Evolutionary conservation across 2,888 invertebrate species (phyloP).

Genomic region (Carabus problematicus): DNA sequence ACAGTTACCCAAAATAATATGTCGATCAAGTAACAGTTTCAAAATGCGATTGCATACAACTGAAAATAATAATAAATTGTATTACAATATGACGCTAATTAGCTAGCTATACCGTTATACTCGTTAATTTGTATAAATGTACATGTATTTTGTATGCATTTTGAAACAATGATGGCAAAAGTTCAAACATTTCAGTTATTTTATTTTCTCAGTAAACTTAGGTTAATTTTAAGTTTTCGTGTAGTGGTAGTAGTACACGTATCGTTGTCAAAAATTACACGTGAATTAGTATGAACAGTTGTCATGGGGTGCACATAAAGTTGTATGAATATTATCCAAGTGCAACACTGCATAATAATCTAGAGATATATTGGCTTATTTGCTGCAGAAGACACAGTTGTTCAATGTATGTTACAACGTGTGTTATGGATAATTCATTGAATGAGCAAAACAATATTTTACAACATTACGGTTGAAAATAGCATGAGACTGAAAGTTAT

Average conservation of each 20-base stretch:
- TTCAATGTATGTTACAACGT: conserved; percentile 2
- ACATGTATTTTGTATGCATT: no score
- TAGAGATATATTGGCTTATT: conserved; percentile 22
- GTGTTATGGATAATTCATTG: no score
- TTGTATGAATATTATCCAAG: conserved; percentile 17
- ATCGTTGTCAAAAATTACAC: conserved; percentile 31
- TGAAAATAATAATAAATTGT: no score
- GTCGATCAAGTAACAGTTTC: no score
- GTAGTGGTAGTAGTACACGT: conserved; percentile 17
- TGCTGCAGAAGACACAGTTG: not conserved
- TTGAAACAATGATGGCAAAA: conserved; percentile 33
- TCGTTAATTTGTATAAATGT: no score
- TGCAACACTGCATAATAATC: conserved; percentile 23
- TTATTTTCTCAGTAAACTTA: conserved; percentile 36
- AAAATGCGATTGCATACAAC: no score
- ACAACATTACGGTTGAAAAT: conserved; percentile 1
- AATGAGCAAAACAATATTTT: conserved; percentile 2
- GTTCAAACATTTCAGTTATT: conserved; percentile 36
- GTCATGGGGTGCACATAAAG: conserved; percentile 29
- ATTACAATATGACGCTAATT: no score
- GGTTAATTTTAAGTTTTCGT: conserved; percentile 26
- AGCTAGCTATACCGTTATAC: no score
- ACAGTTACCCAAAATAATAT: no score
- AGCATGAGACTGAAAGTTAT: no score
- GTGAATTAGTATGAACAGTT: conserved; percentile 23